Conservation (phyloP, 1,140 invertebrate species). For the Harpegnathos saltator region DNA sequence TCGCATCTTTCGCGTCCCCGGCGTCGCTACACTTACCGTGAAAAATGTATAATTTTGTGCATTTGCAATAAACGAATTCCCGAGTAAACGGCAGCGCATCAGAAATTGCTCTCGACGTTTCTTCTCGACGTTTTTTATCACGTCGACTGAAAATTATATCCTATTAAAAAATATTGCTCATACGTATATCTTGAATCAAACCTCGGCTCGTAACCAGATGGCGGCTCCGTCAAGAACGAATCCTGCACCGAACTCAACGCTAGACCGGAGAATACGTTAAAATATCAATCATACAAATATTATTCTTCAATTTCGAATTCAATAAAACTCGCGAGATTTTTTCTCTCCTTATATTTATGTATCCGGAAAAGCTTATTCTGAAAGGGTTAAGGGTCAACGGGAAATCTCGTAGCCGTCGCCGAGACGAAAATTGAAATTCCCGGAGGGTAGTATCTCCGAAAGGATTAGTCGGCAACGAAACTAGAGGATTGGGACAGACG, state of each 20-base stretch:
- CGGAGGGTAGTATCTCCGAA: conserved; percentile 43
- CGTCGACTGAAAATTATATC: not conserved
- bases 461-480: conserved; percentile 42
- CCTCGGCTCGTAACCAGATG: too few species aligned
- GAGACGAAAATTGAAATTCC: conserved; percentile 77
- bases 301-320: not conserved
- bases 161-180: not conserved
- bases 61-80: not conserved
- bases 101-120: conserved; percentile 1
- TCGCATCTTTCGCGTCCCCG: not conserved
- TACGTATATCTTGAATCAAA: too few species aligned
- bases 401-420: conserved; percentile 37
- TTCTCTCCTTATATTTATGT: conserved; percentile 4
- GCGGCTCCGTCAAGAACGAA: too few species aligned
- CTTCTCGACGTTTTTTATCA: not conserved
- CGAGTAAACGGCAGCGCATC: not conserved
- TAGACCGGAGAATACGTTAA: too few species aligned
- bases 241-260: too few species aligned
- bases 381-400: conserved; percentile 45
- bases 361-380: conserved; percentile 37
- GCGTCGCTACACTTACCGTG: not conserved
- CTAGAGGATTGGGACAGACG: not conserved
- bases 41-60: not conserved
- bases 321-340: not conserved
- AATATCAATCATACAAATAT: too few species aligned